Base-by-base conservation (phyloP, 2,797 vertebrate genomes). In the Cossypha heuglini region DNA sequence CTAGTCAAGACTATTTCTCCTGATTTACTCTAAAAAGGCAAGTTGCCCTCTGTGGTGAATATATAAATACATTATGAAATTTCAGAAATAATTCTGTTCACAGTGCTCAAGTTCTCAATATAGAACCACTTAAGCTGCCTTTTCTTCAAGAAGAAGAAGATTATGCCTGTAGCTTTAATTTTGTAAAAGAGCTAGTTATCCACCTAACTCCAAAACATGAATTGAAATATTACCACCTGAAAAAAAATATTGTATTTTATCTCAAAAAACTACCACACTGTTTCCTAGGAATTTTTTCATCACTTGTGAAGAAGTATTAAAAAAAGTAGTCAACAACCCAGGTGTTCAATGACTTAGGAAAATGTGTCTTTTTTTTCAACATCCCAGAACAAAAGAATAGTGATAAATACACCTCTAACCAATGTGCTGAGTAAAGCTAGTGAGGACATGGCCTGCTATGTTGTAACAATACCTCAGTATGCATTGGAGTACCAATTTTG, bases 311-410 rank as follows among this genome's bases (percentile, higher is more conserved):
- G 24, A 51, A 52, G 21, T 48, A 26, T 33, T 64, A 24, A 18
- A 45, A 18, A n/a, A 28, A 31, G 11, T 31, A 59, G 8, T 28
- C n/a, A 81, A n/a, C 18, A 74, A 29, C 11, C 2, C 22, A 81
- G 13, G 0, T 81, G 45, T 31, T 49, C 0, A 1, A 19, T 9
- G 8, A 25, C 3, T 69, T n/a, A 31, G 19, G 11, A 68, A 35
- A 37, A 31, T 43, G 25, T 26, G 25, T 18, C 13, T 20, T 40
- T 52, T 35, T 40, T 51, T 84, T n/a, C 11, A 13, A 43, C 48
- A 45, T 48, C 4, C 18, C 13, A 28, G 14, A 69, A 6, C 1
- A 11, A 87, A 76, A 10, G 10, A 49, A 1, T 22, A 9, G 13
- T 11, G 45, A 14, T 46, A 46, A 25, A 46, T 46, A 46, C 8